Conservation (phyloP, 92 coral and sea anemone species). For the Porites divaricata region DNA sequence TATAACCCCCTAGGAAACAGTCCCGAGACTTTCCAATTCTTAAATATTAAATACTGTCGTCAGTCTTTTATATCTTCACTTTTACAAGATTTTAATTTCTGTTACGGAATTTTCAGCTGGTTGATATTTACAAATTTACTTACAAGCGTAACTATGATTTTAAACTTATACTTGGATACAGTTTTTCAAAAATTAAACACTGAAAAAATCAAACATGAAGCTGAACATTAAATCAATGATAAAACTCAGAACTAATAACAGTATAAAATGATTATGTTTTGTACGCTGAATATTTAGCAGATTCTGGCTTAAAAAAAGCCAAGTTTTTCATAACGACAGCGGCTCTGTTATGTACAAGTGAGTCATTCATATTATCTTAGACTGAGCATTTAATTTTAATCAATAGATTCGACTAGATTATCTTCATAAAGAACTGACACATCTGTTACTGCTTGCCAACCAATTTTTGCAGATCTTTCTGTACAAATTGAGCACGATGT, state of each 20-base stretch:
- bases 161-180: not conserved
- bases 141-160: not conserved
- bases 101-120: not conserved
- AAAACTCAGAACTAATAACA: not conserved
- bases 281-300: not conserved
- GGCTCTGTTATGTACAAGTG: too few species aligned
- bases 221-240: not conserved
- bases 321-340: too few species aligned
- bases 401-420: not conserved
- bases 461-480: slow-evolving; percentile 2
- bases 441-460: not conserved
- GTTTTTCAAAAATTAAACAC: not conserved
- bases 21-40: not conserved
- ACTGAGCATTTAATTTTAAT: not conserved
- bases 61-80: not conserved
- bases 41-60: not conserved
- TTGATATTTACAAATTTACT: not conserved
- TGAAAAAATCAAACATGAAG: not conserved
- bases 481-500: not conserved
- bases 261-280: not conserved
- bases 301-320: not conserved
- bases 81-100: not conserved
- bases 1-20: not conserved
- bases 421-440: slow-evolving; percentile 7
- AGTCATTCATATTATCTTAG: not conserved